Evolutionary conservation across 2,113 vertebrate genomes (phyloP).

Genomic region (Osmerus mordax): DNA sequence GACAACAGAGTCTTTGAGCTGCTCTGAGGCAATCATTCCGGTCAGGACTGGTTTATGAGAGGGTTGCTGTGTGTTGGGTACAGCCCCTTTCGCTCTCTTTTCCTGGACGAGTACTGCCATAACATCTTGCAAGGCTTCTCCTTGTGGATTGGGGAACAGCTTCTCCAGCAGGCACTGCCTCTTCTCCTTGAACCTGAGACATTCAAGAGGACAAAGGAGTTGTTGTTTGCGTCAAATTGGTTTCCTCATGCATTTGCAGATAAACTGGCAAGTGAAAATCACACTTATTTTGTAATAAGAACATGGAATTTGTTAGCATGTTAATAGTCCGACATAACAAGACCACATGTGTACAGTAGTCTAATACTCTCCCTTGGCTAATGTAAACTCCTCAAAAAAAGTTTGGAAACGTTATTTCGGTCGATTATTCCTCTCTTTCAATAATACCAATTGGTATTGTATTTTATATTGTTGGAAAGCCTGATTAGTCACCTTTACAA

Average conservation of each 20-base stretch:
- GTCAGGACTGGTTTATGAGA: constrained; percentile 10
- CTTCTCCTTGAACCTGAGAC: constrained; percentile 60
- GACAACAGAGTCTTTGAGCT: constrained; percentile 5
- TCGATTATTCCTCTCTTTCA: no score
- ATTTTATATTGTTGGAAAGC: no score
- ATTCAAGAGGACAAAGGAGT: constrained; percentile 49
- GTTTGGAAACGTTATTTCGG: no score
- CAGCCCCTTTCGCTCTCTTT: constrained; percentile 19
- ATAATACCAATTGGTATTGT: no score
- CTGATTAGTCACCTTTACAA: no score
- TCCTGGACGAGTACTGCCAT: constrained; percentile 21
- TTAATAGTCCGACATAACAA: no score
- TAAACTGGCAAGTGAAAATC: background rate
- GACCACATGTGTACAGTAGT: no score
- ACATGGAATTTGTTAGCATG: no score
- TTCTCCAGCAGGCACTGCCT: constrained; percentile 63
- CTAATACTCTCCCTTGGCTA: no score
- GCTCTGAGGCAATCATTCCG: constrained; percentile 15
- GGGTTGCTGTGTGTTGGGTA: constrained; percentile 10
- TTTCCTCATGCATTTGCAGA: background rate
- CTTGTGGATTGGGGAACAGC: constrained; percentile 54
- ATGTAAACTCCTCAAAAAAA: no score
- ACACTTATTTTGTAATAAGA: background rate
- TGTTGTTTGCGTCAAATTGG: constrained; percentile 43
- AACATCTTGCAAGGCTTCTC: constrained; percentile 26